phyloP scores from a whole-genome alignment of 1,140 invertebrate species.

The Colletes latitarsis region DNA sequence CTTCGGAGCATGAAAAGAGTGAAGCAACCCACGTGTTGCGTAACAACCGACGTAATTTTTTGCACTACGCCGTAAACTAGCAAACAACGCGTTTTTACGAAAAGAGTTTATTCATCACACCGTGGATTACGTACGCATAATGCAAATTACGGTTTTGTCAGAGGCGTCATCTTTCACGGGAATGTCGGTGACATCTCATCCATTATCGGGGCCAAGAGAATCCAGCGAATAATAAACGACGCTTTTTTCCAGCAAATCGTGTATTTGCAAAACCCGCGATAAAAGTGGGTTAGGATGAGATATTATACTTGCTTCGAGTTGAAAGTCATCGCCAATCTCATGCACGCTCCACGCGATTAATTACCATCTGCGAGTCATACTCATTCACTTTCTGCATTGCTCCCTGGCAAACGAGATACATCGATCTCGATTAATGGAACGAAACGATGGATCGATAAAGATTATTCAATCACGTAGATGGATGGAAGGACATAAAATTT shows the following conservation, averaged over 20 bases:
- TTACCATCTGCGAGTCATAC: neutral
- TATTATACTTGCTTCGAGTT: neutral
- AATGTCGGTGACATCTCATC: neutral
- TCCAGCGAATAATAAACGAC: conserved; percentile 44
- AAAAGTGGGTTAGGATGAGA: conserved; percentile 24
- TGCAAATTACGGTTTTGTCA: conserved; percentile 30
- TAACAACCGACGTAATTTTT: neutral
- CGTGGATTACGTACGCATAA: conserved; percentile 5
- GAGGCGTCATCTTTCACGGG: conserved; percentile 15
- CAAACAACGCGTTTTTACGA: neutral
- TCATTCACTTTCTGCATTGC: conserved; percentile 30
- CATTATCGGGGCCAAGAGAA: conserved; percentile 49
- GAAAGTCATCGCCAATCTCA: neutral
- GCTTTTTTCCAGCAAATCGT: neutral
- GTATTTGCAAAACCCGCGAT: conserved; percentile 3
- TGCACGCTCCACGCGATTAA: neutral
- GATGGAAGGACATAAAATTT: too few species aligned
- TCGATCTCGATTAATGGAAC: neutral
- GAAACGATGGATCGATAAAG: too few species aligned
- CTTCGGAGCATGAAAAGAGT: conserved; percentile 8
- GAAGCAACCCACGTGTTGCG: conserved; percentile 9
- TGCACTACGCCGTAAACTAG: neutral
- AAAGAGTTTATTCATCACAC: neutral
- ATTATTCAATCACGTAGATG: too few species aligned
- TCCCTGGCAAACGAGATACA: neutral